Base-by-base conservation (phyloP, 2,888 invertebrate species). In the Pelosia muscerda region DNA sequence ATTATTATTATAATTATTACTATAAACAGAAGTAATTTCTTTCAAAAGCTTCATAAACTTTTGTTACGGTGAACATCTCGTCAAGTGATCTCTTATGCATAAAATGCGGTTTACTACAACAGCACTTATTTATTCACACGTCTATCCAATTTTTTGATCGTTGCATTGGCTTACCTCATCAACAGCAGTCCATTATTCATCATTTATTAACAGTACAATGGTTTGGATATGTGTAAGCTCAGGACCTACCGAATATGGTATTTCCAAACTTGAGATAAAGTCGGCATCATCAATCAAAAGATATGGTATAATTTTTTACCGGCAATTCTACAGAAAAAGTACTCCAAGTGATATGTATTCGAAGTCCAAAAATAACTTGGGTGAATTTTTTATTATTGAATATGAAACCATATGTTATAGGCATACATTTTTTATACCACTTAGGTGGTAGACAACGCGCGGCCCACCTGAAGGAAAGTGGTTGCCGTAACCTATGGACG, bases 281-380 rank as follows among this genome's bases (percentile, higher is more conserved):
- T 49, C 49, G 49, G n/a, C 49, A 49, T 23, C 61, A 25, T 42
- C 49, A 61, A 61, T 61, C 49, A 42, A n/a, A 42, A 31, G 31
- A 58, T 58, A 49, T 49, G 19, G 42, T 42, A 49, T 49, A 49
- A 49, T n/a, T 49, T 49, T 49, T 49, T 49, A 49, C 49, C 9
- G 9, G n/a, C 49, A 49, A 19, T 42, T 42, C 42, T 42, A 42
- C 19, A 42, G 19, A 49, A n/a, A n/a, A 49, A 49, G 15, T 38
- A 38, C 38, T 38, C 38, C 2, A 15, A 38, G 3, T 1, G 34
- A 10, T 13, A 38, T 49, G n/a, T n/a, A 49, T 49, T 49, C 8
- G 2, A n/a, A 49, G n/a, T 8, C 19, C 49, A n/a, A 49, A 49
- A 49, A 49, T 49, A 49, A n/a, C 49, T 42, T 42, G 42, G 2